phyloP scores from a whole-genome alignment of 2,113 vertebrate species.

The Cebidichthys violaceus region DNA sequence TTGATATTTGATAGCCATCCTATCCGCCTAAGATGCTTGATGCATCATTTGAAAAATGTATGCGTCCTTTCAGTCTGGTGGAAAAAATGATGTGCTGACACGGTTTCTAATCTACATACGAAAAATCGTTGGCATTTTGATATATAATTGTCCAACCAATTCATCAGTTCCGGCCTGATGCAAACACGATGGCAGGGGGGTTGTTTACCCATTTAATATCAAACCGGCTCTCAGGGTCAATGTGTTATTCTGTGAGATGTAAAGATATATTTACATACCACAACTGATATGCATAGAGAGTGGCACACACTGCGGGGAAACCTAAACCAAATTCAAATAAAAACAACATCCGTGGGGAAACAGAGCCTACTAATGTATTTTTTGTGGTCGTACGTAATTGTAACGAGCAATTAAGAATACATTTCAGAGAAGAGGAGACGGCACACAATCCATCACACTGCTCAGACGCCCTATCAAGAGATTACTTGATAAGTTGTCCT shows the following conservation, averaged over 20 bases:
- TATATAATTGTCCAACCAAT: background rate
- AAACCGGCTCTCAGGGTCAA: background rate
- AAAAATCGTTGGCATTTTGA: background rate
- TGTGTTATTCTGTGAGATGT: background rate
- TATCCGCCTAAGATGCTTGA: background rate
- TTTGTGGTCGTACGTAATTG: conserved; percentile 65
- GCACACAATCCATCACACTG: conserved; percentile 74
- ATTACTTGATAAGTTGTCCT: conserved; percentile 79
- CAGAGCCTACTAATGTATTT: conserved; percentile 57
- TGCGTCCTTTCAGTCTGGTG: background rate
- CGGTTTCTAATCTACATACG: background rate
- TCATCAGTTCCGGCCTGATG: background rate
- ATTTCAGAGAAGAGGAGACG: conserved; percentile 57
- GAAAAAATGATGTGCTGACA: background rate
- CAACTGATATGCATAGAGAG: conserved; percentile 17
- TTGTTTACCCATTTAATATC: background rate
- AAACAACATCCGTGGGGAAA: conserved; percentile 37
- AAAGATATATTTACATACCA: background rate
- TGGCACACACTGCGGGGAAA: background rate
- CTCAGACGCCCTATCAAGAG: conserved; percentile 74
- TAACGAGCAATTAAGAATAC: conserved; percentile 75
- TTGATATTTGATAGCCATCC: background rate
- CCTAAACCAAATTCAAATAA: conserved; percentile 35
- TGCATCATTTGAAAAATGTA: background rate
- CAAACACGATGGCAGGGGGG: background rate